Base-by-base conservation (phyloP, 2,797 vertebrate genomes). In the Sebastes ruberrimus region DNA sequence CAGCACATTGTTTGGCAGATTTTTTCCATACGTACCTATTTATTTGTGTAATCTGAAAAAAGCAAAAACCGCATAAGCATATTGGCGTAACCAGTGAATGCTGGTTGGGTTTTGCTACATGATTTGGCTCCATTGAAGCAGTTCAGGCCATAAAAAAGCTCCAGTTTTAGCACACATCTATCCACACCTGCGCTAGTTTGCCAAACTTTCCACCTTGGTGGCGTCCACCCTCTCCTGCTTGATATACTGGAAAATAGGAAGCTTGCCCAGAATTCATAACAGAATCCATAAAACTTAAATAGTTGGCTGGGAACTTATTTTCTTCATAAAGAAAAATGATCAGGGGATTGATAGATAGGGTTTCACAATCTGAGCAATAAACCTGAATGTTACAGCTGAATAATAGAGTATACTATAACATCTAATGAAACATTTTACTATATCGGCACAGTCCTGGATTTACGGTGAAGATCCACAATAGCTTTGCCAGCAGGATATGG, bases 11-110 rank as follows among this genome's bases (percentile, higher is more conserved):
- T 86, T 90, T 73, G 89, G 84, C 87, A 87, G 78, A 82, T 89
- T 76, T 91, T 83, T 83, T 88, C 83, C 85, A 85, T 84, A 84
- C 42, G 42, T 84, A 71, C 83, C 61, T 92, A 86, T 94, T 93
- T 94, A 91, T 95, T 94, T 94, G 83, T 91, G 78, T 66, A 72
- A 78, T 86, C 61, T 80, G 80, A 88, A 76, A 68, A 84, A 74
- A 73, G 76, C 82, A 52, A 16, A 91, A 84, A 81, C 69, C 76
- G 27, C 74, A 69, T 22, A 4, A 35, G 72, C 38, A 27, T 55
- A 76, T 18, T 42, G 62, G 35, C 22, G 9, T 46, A 46, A 79
- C 76, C 73, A 73, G 28, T 42, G 28, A 71, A 63, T 10, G 46
- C 71, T 65, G 46, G 22, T 64, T 66, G 74, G 56, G 72, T 46